Base-by-base conservation (phyloP, 2,888 invertebrate species). In the Tetropium fuscum region DNA sequence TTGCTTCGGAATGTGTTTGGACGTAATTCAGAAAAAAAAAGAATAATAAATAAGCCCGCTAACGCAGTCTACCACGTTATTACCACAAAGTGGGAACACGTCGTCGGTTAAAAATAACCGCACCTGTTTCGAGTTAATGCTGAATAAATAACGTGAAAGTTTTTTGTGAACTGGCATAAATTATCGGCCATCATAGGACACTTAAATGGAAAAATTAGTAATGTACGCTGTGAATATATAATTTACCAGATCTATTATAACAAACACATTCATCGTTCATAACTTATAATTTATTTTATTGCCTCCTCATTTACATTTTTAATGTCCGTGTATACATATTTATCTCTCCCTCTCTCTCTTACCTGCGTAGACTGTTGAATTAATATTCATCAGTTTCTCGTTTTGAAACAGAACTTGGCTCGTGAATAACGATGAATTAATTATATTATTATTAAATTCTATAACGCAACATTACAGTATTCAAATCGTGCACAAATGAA, bases 61-160 rank as follows among this genome's bases (percentile, higher is more conserved):
- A 16, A 32, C 36, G 6, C n/a, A 27, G 25, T 41, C 43, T 7
- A 27, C 10, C 18, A 13, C 25, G 40, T 8, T 27, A 25, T 51
- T 40, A 27, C 51, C 38, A 27, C 38, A 40, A 15, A 51, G 25
- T 40, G 51, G 40, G 27, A 51, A 51, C 40, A 40, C 51, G 27
- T 27, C 27, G 22, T 18, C 8, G 11, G 13, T 2, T 36, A 25
- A 43, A 43, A 43, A 32, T 49, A 43, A n/a, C 53, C 45, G 45
- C 58, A 58, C 58, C 53, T 58, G 58, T 58, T 58, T 32, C 30
- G 40, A 44, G 53, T 53, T 45, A 58, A 53, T 25, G 41, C 19
- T 25, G 18, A 45, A 58, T 44, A 53, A 47, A 51, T 47, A 47
- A 58, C 41, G 58, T 53, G 53, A 53, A 58, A 53, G 58, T 53